Evolutionary conservation across 2,113 vertebrate genomes (phyloP).

Genomic region (cattle (Bos taurus)): DNA sequence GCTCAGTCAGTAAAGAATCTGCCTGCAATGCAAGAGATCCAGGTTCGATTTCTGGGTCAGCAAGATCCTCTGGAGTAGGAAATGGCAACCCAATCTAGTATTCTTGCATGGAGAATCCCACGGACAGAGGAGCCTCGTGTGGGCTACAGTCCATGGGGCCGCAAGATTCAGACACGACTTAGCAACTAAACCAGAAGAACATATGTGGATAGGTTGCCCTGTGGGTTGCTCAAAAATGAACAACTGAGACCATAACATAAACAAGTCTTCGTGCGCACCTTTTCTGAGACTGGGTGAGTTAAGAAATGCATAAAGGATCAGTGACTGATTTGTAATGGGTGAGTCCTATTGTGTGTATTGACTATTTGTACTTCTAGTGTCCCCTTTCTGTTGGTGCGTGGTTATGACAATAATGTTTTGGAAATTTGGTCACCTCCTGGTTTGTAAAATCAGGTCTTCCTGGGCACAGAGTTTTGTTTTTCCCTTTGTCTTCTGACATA

Average conservation of each 20-base stretch:
- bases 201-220: background rate
- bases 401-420: background rate
- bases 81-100: background rate
- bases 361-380: background rate
- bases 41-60: background rate
- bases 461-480: background rate
- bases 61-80: background rate
- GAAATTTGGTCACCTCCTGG: background rate
- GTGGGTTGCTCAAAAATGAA: background rate
- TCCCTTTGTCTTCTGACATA: background rate
- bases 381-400: background rate
- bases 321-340: background rate
- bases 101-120: background rate
- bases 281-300: background rate
- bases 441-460: background rate
- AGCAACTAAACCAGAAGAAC: background rate
- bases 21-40: background rate
- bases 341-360: background rate
- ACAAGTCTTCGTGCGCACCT: background rate
- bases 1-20: background rate
- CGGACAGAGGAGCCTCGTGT: background rate
- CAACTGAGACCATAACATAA: background rate
- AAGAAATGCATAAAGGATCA: background rate
- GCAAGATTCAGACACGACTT: background rate
- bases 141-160: background rate